Percentiles rank a stretch among this genome's conserved stretches.
Evolutionary conservation across 1,140 invertebrate genomes (phyloP).

Genomic region (Eueides isabella): DNA sequence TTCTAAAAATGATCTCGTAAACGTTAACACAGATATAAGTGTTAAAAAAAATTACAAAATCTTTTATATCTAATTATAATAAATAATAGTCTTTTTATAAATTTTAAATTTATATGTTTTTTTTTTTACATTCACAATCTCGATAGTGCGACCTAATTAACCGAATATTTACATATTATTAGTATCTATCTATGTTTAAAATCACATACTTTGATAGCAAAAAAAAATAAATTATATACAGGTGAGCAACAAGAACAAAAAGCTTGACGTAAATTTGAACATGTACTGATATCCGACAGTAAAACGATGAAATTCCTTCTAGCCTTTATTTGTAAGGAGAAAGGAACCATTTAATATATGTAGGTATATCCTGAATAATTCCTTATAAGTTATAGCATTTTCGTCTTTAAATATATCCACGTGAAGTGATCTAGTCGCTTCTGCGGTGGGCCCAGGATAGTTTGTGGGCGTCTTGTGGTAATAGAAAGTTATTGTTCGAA

Average conservation of each 20-base stretch:
- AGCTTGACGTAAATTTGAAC: slow-evolving; percentile 15
- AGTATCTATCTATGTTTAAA: neutral
- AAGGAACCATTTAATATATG: slow-evolving; percentile 15
- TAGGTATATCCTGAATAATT: neutral
- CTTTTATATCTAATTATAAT: no score
- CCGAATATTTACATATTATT: no score
- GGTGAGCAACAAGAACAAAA: neutral
- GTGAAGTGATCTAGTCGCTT: slow-evolving; percentile 11
- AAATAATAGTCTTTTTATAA: no score
- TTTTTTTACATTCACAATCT: no score
- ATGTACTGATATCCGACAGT: slow-evolving; percentile 15
- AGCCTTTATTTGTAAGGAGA: slow-evolving; percentile 18
- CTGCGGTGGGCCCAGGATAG: slow-evolving; percentile 20
- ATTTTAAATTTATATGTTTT: no score
- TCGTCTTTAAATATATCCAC: slow-evolving; percentile 12
- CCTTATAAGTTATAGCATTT: slow-evolving; percentile 1
- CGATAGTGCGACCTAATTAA: no score
- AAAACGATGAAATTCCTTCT: slow-evolving; percentile 25
- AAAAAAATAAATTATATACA: neutral
- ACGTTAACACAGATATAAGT: no score
- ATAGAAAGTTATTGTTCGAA: slow-evolving; percentile 43
- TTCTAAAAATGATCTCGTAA: no score
- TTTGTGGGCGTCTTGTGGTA: slow-evolving; percentile 39
- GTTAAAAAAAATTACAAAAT: no score
- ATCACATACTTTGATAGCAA: slow-evolving; percentile 9